phyloP scores from a whole-genome alignment of 1,140 invertebrate genomes.

The Bombus sibiricus region DNA sequence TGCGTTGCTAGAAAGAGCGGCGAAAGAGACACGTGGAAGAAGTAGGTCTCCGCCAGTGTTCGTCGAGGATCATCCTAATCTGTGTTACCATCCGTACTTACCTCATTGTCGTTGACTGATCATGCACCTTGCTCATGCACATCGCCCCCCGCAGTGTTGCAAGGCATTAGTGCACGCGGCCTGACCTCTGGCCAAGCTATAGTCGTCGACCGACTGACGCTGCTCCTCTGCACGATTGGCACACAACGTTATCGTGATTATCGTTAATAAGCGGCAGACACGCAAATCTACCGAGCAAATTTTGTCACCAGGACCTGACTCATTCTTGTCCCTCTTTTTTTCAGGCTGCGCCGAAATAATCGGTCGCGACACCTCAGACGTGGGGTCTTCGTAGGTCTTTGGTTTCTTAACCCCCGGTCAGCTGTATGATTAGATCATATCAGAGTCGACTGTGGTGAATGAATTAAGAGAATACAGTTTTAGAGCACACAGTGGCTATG shows the following conservation, averaged over 20 bases:
- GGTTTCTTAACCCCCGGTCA: no score
- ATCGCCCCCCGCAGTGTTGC: background rate
- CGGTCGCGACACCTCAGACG: background rate
- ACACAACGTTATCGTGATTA: constrained; percentile 23
- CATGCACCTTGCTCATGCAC: constrained; percentile 52
- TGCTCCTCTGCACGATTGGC: constrained; percentile 34
- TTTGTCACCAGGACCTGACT: background rate
- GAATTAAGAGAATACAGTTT: no score
- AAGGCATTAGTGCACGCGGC: background rate
- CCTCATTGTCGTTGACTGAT: constrained; percentile 56
- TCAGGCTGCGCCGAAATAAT: background rate
- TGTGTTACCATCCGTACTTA: constrained; percentile 43
- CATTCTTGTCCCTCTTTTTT: background rate
- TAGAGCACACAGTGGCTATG: no score
- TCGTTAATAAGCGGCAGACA: constrained; percentile 33
- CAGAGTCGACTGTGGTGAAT: no score
- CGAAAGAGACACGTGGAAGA: constrained; percentile 38
- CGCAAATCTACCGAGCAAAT: constrained; percentile 21
- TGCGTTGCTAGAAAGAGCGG: background rate
- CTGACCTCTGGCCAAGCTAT: constrained; percentile 24
- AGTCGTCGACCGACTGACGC: background rate
- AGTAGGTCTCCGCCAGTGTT: constrained; percentile 40
- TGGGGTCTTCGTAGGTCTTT: background rate
- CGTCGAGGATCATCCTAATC: constrained; percentile 51
- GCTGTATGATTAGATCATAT: background rate